Evolutionary conservation across 1,140 invertebrate genomes (phyloP).

Genomic region (Macrobrachium nipponense): DNA sequence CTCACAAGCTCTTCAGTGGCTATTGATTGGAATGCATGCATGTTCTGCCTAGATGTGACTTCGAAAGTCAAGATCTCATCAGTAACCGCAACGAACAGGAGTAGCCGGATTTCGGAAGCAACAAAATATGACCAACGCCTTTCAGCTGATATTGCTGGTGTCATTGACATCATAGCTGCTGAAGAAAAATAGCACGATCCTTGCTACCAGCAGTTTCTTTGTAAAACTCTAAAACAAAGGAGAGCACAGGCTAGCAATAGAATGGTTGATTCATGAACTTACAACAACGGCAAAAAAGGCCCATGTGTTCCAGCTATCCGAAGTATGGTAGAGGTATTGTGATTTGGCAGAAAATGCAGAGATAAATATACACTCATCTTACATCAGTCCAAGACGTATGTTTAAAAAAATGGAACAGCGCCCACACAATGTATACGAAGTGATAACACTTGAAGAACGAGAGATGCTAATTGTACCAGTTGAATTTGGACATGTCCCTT

Average conservation of each 20-base stretch:
- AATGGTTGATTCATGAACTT: constrained; percentile 31
- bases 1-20: constrained; percentile 23
- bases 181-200: constrained; percentile 23
- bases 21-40: constrained; percentile 25
- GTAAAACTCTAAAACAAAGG: constrained; percentile 16
- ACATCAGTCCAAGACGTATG: too few relatives aligned
- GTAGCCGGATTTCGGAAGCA: constrained; percentile 24
- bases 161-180: constrained; percentile 25
- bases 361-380: too few relatives aligned
- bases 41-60: constrained; percentile 26
- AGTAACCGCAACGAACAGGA: constrained; percentile 21
- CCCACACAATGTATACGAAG: too few relatives aligned
- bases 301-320: constrained; percentile 20
- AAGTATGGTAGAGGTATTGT: constrained; percentile 10
- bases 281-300: constrained; percentile 30
- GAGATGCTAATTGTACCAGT: too few relatives aligned
- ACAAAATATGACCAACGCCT: too few relatives aligned
- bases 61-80: constrained; percentile 22
- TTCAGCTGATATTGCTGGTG: constrained; percentile 26
- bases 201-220: constrained; percentile 34
- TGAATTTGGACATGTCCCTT: too few relatives aligned
- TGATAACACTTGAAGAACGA: too few relatives aligned
- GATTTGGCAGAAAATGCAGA: neutral
- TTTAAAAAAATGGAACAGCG: too few relatives aligned
- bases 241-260: constrained; percentile 19